Evolutionary conservation across 2,797 vertebrate genomes (phyloP).

Genomic region (Pogoniulus pusillus): DNA sequence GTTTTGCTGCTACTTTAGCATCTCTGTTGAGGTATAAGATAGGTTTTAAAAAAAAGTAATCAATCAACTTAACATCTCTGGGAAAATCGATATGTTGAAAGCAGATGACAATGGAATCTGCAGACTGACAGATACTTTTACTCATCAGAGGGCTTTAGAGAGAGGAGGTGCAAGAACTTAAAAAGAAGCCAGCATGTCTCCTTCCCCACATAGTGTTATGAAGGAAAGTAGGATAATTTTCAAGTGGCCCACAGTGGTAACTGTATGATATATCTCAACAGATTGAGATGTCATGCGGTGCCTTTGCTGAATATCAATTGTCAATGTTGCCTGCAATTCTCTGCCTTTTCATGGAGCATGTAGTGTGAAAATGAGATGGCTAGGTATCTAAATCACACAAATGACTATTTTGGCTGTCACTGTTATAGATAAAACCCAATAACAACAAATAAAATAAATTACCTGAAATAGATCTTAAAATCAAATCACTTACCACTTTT

Average conservation of each 20-base stretch:
- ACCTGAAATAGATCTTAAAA: background rate
- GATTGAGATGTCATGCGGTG: slow-evolving; percentile 36
- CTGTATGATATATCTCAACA: slow-evolving; percentile 28
- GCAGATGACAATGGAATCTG: slow-evolving; percentile 11
- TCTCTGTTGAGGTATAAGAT: background rate
- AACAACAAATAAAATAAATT: slow-evolving; percentile 20
- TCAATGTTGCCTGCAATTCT: background rate
- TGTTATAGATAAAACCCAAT: background rate
- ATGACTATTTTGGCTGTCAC: background rate
- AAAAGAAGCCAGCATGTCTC: background rate
- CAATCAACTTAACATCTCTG: background rate
- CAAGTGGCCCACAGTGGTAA: slow-evolving; percentile 54
- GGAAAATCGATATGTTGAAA: slow-evolving; percentile 14
- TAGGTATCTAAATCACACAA: slow-evolving; percentile 15
- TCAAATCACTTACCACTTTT: background rate
- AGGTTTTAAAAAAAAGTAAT: background rate
- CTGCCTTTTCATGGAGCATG: slow-evolving; percentile 6
- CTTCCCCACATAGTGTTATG: background rate
- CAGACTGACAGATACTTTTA: slow-evolving; percentile 17
- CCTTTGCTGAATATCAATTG: slow-evolving; percentile 21
- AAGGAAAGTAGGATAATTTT: slow-evolving; percentile 51
- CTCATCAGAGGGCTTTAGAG: background rate
- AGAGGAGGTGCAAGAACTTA: background rate
- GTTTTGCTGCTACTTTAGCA: background rate
- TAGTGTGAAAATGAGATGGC: slow-evolving; percentile 12